A percentile compares a stretch with the other conserved stretches of the same genome.
phyloP scores from a whole-genome alignment of 2,797 vertebrate species.

The Channallabes apus region DNA sequence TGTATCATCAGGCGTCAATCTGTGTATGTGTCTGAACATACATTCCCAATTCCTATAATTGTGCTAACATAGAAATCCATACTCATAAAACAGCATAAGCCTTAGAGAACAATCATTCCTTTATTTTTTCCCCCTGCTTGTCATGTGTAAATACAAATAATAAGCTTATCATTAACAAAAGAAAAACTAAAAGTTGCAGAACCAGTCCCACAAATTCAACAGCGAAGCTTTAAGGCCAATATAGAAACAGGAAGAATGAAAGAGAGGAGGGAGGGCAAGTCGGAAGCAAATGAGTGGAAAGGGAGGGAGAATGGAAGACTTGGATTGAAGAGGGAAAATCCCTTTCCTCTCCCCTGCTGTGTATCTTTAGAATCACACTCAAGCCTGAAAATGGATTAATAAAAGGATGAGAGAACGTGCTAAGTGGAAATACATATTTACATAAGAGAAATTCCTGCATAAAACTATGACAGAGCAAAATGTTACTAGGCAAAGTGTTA shows the following conservation, averaged over 20 bases:
- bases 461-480: neutral
- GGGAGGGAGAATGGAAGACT: slow-evolving; percentile 46
- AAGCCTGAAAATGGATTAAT: slow-evolving; percentile 58
- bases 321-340: slow-evolving; percentile 76
- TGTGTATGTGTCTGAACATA: slow-evolving; percentile 25
- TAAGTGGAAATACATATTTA: neutral
- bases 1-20: neutral
- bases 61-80: neutral
- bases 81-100: neutral
- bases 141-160: neutral
- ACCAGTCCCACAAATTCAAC: slow-evolving; percentile 61
- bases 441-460: neutral
- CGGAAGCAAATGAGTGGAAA: slow-evolving; percentile 52
- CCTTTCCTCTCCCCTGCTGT: slow-evolving; percentile 69
- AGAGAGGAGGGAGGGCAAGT: slow-evolving; percentile 29
- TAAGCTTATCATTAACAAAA: neutral
- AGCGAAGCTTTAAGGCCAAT: slow-evolving; percentile 57
- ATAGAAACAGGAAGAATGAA: slow-evolving; percentile 30
- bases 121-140: neutral
- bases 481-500: neutral
- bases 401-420: slow-evolving; percentile 6
- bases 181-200: slow-evolving; percentile 54
- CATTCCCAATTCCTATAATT: neutral
- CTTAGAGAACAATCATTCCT: neutral
- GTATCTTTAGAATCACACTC: slow-evolving; percentile 65